Conservation (phyloP, 2,888 invertebrate species). For the Amiota minor region DNA sequence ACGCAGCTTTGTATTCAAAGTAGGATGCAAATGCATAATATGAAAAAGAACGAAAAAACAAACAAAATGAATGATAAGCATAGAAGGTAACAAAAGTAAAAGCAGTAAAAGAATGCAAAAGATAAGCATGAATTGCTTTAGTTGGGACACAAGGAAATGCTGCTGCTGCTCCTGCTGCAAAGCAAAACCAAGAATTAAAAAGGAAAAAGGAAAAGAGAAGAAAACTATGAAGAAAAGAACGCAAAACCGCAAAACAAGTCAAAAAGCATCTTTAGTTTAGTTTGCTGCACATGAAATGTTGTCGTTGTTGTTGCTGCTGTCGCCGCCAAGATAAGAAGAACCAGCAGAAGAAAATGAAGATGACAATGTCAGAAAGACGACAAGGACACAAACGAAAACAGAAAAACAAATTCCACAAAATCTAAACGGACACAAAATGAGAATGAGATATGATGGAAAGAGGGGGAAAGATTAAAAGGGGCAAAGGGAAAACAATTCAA, state of each 20-base stretch:
- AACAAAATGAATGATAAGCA: conserved; percentile 18
- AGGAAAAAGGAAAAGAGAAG: conserved; percentile 6
- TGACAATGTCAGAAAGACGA: no score
- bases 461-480: background rate
- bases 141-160: background rate
- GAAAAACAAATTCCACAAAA: no score
- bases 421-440: background rate
- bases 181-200: background rate
- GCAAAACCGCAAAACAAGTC: conserved; percentile 3
- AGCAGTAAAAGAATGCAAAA: background rate
- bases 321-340: conserved; percentile 16
- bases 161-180: background rate
- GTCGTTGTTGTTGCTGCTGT: no score
- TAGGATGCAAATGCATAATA: conserved; percentile 31
- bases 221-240: background rate
- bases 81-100: background rate
- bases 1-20: background rate
- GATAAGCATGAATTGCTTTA: background rate
- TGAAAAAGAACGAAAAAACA: conserved; percentile 31
- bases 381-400: no score
- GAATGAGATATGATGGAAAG: background rate
- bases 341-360: background rate
- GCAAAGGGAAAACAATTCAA: conserved; percentile 1
- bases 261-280: background rate
- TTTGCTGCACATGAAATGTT: conserved; percentile 26